Evolutionary conservation across 2,888 invertebrate genomes (phyloP), one percentile per base, ranked within the genome.

Genomic region (Sceliomorpha sp.): DNA sequence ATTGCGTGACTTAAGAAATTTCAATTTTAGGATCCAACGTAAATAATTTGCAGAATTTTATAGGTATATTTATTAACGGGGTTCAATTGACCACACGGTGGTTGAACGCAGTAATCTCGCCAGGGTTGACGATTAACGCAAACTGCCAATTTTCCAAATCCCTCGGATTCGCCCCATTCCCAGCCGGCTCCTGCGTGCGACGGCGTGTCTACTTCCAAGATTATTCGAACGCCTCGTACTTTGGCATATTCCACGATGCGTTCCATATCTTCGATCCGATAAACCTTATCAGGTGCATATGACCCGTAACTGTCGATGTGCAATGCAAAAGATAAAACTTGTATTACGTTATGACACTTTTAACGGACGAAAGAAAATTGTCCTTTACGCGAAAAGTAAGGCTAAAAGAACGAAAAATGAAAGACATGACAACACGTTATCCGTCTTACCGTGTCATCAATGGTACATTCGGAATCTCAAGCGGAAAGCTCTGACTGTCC

Each of bases 401-500:
- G n/a, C n/a, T n/a, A n/a, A n/a, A n/a, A n/a, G n/a, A n/a, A n/a
- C n/a, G n/a, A n/a, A n/a, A n/a, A n/a, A n/a, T n/a, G n/a, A n/a
- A n/a, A n/a, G n/a, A n/a, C 14, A 14, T 26, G 17, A 27, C 24
- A 24, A 15, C 39, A 1, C 13, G 9, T 15, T 17, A 44, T 7
- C 5, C 17, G 6, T 36, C 77, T 80, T 56, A 84, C 84, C 56
- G 14, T n/a, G 80, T 17, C 89, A 96, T 91, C 78, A 93, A 92
- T 0, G 95, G 95, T 12, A 94, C 91, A 31, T 92, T 90, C n/a
- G 90, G 90, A 0, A 94, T 92, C 80, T 94, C 93, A 80, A 97
- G 90, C 0, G 98, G 98, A 88, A 98, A 98, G 78, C 97, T 97
- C 75, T 98, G 97, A 0, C 96, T 93, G 88, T 98, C 98, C 0